Conservation (phyloP, 1,140 invertebrate genomes). For the Antheraea pernyi region DNA sequence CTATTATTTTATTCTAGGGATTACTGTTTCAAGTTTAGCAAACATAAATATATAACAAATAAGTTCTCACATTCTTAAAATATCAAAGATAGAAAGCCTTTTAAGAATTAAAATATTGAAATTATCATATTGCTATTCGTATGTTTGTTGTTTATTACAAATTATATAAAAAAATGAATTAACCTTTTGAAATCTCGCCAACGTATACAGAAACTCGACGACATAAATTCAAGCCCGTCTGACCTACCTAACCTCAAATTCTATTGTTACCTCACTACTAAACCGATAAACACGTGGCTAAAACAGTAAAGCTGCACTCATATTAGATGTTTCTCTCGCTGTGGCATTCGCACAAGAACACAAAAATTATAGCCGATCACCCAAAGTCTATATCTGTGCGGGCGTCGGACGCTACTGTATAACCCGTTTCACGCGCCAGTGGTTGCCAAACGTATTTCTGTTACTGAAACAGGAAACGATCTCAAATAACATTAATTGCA, state of each 20-base stretch:
- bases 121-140: neutral
- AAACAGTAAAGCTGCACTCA: constrained; percentile 21
- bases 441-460: constrained; percentile 32
- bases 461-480: constrained; percentile 2
- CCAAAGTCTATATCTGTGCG: constrained; percentile 71
- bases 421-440: constrained; percentile 73
- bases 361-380: constrained; percentile 78
- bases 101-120: too few species aligned
- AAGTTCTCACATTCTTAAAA: too few species aligned
- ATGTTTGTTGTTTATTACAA: neutral
- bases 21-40: too few species aligned
- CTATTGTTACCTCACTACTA: constrained; percentile 25
- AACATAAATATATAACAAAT: too few species aligned
- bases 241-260: constrained; percentile 24
- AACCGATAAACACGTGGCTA: constrained; percentile 17
- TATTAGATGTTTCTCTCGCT: constrained; percentile 49
- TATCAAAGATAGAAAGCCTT: too few species aligned
- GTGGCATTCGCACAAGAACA: constrained; percentile 56
- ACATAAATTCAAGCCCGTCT: neutral
- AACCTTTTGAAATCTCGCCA: neutral
- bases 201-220: neutral
- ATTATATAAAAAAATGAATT: neutral
- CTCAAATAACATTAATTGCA: neutral
- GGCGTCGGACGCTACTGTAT: constrained; percentile 47
- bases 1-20: too few species aligned